Evolutionary conservation across 2,888 invertebrate genomes (phyloP), one percentile per base, ranked within the genome.

Genomic region (Pollenia amentaria): DNA sequence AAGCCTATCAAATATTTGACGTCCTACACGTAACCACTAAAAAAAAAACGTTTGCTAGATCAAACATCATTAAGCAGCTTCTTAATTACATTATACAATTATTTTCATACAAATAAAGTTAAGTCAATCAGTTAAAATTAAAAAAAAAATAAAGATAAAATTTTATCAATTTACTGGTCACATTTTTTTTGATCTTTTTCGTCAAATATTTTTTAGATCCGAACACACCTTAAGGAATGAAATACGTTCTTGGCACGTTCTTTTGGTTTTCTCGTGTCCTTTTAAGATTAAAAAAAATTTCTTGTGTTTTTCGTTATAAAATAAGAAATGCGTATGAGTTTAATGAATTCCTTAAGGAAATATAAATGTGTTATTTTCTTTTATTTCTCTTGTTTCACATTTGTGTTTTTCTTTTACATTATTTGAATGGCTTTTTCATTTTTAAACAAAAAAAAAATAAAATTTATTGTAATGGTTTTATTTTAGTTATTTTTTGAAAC

Each of bases 261-360:
- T 64, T 29, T 55, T 65, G 18, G 9, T 67, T 38, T 69, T 6
- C 46, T 46, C 11, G 18, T 51, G 51, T 64, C 21, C 62, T 38
- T 57, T 57, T 12, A 16, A 12, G 55, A 38, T 40, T 57, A 46
- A 44, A 46, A 29, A 29, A 29, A n/a, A n/a, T 1, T 60, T 48
- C n/a, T 62, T 14, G 0, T 38, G 11, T 38, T 11, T n/a, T 29
- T 60, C 29, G 1, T 9, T 38, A 46, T 16, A 18, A 60, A 69
- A 21, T 14, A 40, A 53, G n/a, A 78, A 67, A 78, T 38, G 67
- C 78, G 57, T 57, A 64, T 60, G 46, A 78, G 69, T 78, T 78
- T 78, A 78, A 78, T 78, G 78, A 78, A 53, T 69, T 57, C 78
- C 67, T 57, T 46, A 10, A 48, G 67, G 69, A 67, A 18, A 6